Conservation (phyloP, 2,888 invertebrate species). For the Xylocampa areola region DNA sequence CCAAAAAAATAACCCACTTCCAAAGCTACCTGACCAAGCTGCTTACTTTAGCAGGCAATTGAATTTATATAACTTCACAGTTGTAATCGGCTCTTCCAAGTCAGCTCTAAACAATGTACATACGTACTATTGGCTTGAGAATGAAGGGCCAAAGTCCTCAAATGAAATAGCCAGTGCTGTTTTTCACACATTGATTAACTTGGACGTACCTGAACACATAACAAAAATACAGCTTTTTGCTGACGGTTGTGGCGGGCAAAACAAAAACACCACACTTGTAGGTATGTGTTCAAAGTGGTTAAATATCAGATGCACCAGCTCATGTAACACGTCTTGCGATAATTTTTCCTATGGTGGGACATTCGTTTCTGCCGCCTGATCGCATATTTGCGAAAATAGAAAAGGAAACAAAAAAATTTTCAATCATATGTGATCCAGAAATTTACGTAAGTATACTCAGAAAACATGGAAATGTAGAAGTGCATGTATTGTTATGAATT, state of each 20-base stretch:
- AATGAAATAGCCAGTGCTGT: constrained; percentile 4
- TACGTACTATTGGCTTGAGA: constrained; percentile 1
- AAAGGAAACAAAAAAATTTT: not conserved
- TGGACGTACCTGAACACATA: too few species aligned
- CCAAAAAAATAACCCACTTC: constrained; percentile 9
- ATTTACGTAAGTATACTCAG: constrained; percentile 12
- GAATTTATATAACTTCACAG: constrained; percentile 8
- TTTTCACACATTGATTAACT: too few species aligned
- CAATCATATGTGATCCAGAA: constrained; percentile 11
- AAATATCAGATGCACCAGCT: too few species aligned
- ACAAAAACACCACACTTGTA: too few species aligned
- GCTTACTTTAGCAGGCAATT: constrained; percentile 9
- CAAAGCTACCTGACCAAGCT: constrained; percentile 7
- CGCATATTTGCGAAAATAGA: constrained; percentile 8
- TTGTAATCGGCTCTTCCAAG: constrained; percentile 1
- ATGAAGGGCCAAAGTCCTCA: not conserved
- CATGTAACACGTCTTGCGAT: too few species aligned
- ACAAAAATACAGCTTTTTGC: too few species aligned
- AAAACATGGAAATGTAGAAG: constrained; percentile 8
- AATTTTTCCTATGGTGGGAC: constrained; percentile 4
- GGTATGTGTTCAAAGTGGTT: too few species aligned
- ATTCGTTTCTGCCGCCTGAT: constrained; percentile 5
- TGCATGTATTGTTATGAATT: too few species aligned
- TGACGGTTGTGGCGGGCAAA: too few species aligned
- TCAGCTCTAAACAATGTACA: not conserved